Conservation (phyloP, 1,140 invertebrate genomes). For the Drosophila truncata region DNA sequence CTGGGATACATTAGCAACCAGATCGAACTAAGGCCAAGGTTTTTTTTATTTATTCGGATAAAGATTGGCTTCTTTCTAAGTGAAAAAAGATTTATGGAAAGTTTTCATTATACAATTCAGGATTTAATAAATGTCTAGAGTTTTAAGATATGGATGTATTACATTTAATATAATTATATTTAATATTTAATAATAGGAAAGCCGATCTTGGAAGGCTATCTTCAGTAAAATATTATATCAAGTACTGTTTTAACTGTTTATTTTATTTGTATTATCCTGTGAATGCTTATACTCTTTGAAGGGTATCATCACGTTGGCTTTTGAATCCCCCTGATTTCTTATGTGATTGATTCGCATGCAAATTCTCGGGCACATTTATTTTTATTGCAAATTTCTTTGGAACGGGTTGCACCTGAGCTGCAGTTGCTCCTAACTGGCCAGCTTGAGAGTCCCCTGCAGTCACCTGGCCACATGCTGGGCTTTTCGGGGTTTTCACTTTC, state of each 20-base stretch:
- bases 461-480: conserved; percentile 42
- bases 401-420: conserved; percentile 45
- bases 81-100: not conserved
- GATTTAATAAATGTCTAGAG: not conserved
- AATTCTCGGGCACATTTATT: conserved; percentile 64
- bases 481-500: conserved; percentile 71
- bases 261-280: too few relatives aligned
- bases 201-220: not conserved
- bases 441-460: conserved; percentile 6
- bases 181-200: not conserved
- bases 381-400: conserved; percentile 71
- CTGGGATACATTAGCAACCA: conserved; percentile 28
- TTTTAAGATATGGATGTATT: not conserved
- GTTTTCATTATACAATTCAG: not conserved
- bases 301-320: conserved; percentile 19
- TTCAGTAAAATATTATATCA: not conserved
- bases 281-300: not conserved
- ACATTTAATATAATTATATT: not conserved
- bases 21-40: conserved; percentile 7
- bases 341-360: conserved; percentile 70
- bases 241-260: too few relatives aligned
- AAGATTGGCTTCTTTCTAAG: not conserved
- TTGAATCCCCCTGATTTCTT: not conserved
- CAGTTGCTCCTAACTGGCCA: conserved; percentile 17
- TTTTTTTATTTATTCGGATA: not conserved